Conservation (phyloP, 2,113 vertebrate species). For the Podarcis muralis region DNA sequence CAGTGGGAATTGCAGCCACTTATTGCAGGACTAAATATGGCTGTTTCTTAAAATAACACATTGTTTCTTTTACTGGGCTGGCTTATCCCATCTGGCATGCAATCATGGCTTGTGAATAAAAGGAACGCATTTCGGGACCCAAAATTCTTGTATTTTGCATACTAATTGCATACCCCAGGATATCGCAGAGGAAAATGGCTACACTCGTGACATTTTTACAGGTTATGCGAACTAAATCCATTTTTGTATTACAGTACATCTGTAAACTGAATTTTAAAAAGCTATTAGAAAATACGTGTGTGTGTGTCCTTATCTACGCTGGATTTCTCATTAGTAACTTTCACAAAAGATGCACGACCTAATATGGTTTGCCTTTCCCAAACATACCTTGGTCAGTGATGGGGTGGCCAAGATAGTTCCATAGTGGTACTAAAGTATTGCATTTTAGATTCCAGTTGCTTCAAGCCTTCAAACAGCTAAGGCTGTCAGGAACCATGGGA, state of each 20-base stretch:
- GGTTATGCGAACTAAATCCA: no score
- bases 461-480: not conserved
- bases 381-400: not conserved
- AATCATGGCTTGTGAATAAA: not conserved
- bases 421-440: not conserved
- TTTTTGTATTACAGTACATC: no score
- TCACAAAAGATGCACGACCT: not conserved
- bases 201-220: not conserved
- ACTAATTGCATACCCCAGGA: not conserved
- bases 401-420: not conserved
- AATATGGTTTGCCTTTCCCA: not conserved
- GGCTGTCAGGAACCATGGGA: no score
- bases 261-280: not conserved
- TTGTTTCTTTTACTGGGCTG: not conserved
- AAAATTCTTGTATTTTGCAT: not conserved
- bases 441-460: not conserved
- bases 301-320: not conserved
- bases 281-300: no score
- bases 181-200: not conserved
- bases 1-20: not conserved
- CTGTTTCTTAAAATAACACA: slow-evolving; percentile 2
- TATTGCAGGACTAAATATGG: not conserved
- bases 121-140: not conserved
- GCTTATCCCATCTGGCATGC: not conserved
- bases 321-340: not conserved